Evolutionary conservation across 2,888 invertebrate genomes (phyloP).

Genomic region (Acronicta alni): DNA sequence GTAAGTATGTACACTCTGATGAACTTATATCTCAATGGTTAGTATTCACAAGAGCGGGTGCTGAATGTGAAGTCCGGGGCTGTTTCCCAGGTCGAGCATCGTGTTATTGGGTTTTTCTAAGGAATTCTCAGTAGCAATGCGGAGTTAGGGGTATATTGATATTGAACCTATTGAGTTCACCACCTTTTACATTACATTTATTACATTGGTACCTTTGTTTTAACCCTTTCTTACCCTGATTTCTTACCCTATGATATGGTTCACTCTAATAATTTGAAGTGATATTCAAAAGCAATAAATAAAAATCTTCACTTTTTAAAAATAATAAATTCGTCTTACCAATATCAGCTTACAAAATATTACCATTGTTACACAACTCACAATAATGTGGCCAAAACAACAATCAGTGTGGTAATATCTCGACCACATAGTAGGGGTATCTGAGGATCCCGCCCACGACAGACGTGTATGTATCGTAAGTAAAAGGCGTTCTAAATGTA

Average conservation of each 20-base stretch:
- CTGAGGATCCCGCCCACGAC: conserved; percentile 68
- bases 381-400: conserved; percentile 48
- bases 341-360: conserved; percentile 26
- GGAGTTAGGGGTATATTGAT: too few relatives aligned
- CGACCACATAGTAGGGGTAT: conserved; percentile 56
- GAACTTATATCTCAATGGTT: too few relatives aligned
- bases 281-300: not conserved
- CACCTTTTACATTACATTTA: too few relatives aligned
- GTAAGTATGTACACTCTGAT: too few relatives aligned
- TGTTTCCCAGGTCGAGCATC: too few relatives aligned
- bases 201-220: too few relatives aligned
- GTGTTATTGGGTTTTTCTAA: too few relatives aligned
- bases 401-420: conserved; percentile 50
- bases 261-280: not conserved
- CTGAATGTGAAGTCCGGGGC: too few relatives aligned
- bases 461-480: conserved; percentile 51
- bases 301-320: conserved; percentile 7
- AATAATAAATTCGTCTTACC: conserved; percentile 20
- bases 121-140: too few relatives aligned
- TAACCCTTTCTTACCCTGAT: too few relatives aligned
- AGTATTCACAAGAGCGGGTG: not conserved
- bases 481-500: conserved; percentile 61
- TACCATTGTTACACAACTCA: conserved; percentile 31
- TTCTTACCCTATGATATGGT: too few relatives aligned
- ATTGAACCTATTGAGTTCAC: too few relatives aligned